Evolutionary conservation across 1,140 invertebrate genomes (phyloP).

Genomic region (Eueides isabella): DNA sequence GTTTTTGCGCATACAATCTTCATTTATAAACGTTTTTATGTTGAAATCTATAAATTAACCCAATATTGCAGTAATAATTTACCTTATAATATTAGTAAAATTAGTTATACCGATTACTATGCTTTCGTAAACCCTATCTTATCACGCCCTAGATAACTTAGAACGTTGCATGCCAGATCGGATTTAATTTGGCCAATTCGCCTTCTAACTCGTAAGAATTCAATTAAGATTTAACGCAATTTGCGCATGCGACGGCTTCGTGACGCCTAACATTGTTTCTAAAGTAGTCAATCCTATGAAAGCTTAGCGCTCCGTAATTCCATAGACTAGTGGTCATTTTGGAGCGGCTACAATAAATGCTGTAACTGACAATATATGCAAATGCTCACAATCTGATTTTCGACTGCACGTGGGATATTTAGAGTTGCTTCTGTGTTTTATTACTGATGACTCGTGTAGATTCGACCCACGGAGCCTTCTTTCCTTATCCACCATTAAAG

Average conservation of each 20-base stretch:
- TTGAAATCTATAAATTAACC: not conserved
- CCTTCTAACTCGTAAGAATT: constrained; percentile 74
- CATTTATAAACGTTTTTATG: too few species aligned
- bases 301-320: constrained; percentile 13
- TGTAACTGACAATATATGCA: constrained; percentile 70
- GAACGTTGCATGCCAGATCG: constrained; percentile 71
- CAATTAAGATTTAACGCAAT: constrained; percentile 75
- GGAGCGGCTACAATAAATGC: constrained; percentile 9
- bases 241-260: constrained; percentile 54
- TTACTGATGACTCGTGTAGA: constrained; percentile 66
- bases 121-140: constrained; percentile 28
- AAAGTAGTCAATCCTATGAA: constrained; percentile 21
- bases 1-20: too few species aligned
- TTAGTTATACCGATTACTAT: constrained; percentile 29
- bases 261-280: constrained; percentile 47
- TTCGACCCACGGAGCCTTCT: constrained; percentile 68
- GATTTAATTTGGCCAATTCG: constrained; percentile 64
- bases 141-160: constrained; percentile 46
- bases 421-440: constrained; percentile 68
- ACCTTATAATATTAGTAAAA: not conserved
- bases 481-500: constrained; percentile 54
- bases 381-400: constrained; percentile 66
- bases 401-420: constrained; percentile 64
- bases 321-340: constrained; percentile 38
- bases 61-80: not conserved